A percentile compares a stretch with the other conserved stretches of the same genome.
Evolutionary conservation across 2,113 vertebrate genomes (phyloP).

Genomic region (Eidolon helvum): DNA sequence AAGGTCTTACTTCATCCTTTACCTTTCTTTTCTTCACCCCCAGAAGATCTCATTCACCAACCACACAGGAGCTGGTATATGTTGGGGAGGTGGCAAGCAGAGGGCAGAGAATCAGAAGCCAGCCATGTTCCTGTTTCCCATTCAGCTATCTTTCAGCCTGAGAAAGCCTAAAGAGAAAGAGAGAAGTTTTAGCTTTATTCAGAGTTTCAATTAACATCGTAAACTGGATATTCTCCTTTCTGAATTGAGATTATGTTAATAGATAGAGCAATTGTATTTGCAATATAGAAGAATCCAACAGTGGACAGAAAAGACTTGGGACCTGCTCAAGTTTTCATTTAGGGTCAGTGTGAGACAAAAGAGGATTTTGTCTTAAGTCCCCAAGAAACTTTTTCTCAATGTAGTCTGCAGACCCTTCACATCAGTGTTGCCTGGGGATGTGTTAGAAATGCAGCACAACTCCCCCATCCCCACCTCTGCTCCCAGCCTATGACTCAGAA

Average conservation of each 20-base stretch:
- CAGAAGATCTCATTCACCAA: neutral
- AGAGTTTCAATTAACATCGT: slow-evolving; percentile 24
- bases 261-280: neutral
- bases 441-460: neutral
- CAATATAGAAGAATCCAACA: neutral
- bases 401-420: neutral
- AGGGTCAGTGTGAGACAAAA: neutral
- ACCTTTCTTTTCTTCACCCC: neutral
- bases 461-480: no score
- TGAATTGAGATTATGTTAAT: neutral
- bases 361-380: neutral
- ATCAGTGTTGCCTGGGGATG: neutral
- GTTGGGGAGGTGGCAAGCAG: neutral
- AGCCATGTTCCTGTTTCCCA: neutral
- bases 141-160: neutral
- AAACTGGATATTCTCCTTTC: neutral
- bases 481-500: neutral
- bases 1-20: neutral
- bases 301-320: neutral
- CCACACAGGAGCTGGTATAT: neutral
- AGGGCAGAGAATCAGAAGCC: neutral
- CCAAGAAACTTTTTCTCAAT: neutral
- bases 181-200: neutral
- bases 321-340: neutral
- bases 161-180: neutral